Percentiles rank a stretch among this genome's conserved stretches.
These are phyloP conservation scores for Mormyrus hasselquistii DNA, from an alignment of 2,797 vertebrate genomes.

Conservation along the genomic window DNA sequence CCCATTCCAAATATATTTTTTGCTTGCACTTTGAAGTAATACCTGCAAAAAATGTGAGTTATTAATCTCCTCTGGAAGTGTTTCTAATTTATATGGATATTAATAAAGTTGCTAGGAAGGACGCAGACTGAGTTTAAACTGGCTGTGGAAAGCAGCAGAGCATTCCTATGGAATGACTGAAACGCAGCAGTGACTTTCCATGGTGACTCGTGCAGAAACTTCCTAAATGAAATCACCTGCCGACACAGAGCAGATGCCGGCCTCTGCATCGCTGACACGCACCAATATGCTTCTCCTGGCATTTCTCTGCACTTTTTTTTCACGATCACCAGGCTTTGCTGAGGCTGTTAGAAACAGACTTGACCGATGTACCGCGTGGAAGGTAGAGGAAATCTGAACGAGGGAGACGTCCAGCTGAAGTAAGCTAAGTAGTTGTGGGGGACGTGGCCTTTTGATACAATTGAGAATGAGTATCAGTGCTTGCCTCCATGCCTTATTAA, in stretches of 20 bases:
- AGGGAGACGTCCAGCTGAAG: not conserved
- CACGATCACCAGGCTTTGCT: not conserved
- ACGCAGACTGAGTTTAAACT: not conserved
- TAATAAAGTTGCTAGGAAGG: slow-evolving; percentile 28
- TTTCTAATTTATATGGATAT: slow-evolving; percentile 16
- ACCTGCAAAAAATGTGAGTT: slow-evolving; percentile 57
- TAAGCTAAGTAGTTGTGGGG: not conserved
- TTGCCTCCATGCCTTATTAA: not conserved
- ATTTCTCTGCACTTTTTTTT: not conserved
- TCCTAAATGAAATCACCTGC: not conserved
- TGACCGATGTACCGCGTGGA: not conserved
- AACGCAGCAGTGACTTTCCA: not conserved
- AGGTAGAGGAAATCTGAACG: not conserved
- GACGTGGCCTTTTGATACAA: not conserved
- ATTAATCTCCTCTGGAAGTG: not conserved
- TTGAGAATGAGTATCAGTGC: not conserved
- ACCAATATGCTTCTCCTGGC: not conserved
- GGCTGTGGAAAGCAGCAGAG: not conserved
- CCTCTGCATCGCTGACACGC: not conserved
- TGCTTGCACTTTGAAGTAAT: slow-evolving; percentile 97
- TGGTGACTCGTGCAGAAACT: not conserved
- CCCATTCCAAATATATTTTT: slow-evolving; percentile 89
- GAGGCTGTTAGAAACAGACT: not conserved
- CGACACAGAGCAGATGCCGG: not conserved
- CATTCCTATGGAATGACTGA: not conserved